Percentiles rank a stretch among this genome's conserved stretches.
Evolutionary conservation across 30 jellyfish, hydroid and myxozoan genomes (phyloP).

Genomic region (Mastigias papua): DNA sequence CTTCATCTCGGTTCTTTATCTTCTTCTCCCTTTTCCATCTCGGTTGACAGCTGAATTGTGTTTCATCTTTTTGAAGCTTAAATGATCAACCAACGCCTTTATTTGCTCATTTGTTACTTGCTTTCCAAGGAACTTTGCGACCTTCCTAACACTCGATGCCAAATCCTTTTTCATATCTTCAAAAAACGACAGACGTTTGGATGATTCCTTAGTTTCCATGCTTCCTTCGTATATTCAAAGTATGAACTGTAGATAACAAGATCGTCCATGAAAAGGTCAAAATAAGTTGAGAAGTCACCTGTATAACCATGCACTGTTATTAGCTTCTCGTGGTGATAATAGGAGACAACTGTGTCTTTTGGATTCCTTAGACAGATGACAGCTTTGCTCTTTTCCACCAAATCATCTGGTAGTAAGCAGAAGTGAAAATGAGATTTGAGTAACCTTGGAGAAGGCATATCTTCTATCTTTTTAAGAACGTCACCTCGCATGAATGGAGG

Average conservation of each 20-base stretch:
- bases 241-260: constrained; percentile 35
- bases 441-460: constrained; percentile 35
- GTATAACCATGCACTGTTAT: neutral
- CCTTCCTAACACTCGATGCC: neutral
- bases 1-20: too few species aligned
- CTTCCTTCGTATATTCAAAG: constrained; percentile 31
- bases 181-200: constrained; percentile 33
- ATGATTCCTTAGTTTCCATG: constrained; percentile 51
- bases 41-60: neutral
- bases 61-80: constrained; percentile 38
- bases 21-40: neutral
- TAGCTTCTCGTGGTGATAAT: constrained; percentile 18
- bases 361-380: constrained; percentile 53
- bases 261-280: constrained; percentile 55
- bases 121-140: neutral
- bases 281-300: constrained; percentile 24
- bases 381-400: constrained; percentile 39
- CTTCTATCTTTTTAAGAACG: neutral
- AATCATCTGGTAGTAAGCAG: constrained; percentile 26
- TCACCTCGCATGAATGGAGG: neutral
- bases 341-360: constrained; percentile 57
- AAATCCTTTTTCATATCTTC: constrained; percentile 44
- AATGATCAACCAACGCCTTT: constrained; percentile 19
- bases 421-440: constrained; percentile 30
- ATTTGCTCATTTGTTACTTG: neutral